These are phyloP conservation scores for Sphaerodactylus townsendi DNA, from an alignment of 2,113 vertebrate genomes.

Conservation along the genomic window DNA sequence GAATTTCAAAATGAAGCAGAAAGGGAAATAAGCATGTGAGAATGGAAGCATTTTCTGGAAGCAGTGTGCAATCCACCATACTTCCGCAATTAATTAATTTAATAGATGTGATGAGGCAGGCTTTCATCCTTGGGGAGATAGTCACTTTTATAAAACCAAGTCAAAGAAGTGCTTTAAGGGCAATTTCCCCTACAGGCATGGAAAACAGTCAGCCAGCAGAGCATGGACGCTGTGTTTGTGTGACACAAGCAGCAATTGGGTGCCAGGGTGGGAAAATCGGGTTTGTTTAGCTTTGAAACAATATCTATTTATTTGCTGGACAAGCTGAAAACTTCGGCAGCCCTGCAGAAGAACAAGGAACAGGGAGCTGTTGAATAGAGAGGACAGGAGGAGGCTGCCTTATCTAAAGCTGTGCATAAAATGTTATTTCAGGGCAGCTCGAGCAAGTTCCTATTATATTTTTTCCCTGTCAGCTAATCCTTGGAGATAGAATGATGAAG, in stretches of 20 bases:
- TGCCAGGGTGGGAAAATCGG: neutral
- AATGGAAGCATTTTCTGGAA: too few relatives aligned
- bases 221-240: too few relatives aligned
- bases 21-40: too few relatives aligned
- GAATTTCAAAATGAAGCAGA: too few relatives aligned
- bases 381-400: neutral
- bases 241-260: neutral
- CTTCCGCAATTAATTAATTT: too few relatives aligned
- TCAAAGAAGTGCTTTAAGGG: too few relatives aligned
- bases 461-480: conserved; percentile 51
- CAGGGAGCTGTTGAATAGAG: neutral
- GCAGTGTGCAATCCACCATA: too few relatives aligned
- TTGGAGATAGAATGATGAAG: conserved; percentile 43
- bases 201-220: too few relatives aligned
- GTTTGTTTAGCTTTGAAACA: neutral
- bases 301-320: neutral
- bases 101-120: too few relatives aligned
- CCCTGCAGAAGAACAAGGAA: neutral
- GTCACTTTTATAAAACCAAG: too few relatives aligned
- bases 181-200: too few relatives aligned
- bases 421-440: neutral
- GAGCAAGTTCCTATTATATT: conserved; percentile 29
- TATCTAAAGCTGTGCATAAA: conserved; percentile 37
- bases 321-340: neutral
- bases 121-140: too few relatives aligned